phyloP scores from a whole-genome alignment of 2,113 vertebrate genomes.

The Neodontobutis hainanensis region DNA sequence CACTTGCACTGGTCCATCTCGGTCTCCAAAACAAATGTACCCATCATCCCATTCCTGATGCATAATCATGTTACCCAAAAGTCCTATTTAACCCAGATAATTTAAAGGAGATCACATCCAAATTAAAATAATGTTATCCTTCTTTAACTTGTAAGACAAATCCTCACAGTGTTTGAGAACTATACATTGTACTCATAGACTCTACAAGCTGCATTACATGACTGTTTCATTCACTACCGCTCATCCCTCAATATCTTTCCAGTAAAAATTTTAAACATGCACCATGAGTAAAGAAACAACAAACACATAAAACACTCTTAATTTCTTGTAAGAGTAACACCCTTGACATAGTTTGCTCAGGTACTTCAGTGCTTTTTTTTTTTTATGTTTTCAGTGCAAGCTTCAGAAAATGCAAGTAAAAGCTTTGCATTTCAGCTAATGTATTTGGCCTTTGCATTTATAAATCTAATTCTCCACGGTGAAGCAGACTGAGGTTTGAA shows the following conservation, averaged over 20 bases:
- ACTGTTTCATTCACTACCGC: constrained; percentile 63
- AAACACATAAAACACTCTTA: background rate
- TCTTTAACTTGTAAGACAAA: constrained; percentile 22
- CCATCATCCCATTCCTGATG: no score
- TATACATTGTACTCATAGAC: constrained; percentile 32
- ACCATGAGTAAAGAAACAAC: background rate
- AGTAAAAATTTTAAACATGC: constrained; percentile 37
- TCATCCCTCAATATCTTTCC: constrained; percentile 43
- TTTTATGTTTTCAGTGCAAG: constrained; percentile 39
- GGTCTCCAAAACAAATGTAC: no score
- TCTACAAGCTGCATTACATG: constrained; percentile 42
- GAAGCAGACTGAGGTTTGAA: constrained; percentile 38
- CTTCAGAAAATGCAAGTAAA: constrained; percentile 48
- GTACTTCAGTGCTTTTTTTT: constrained; percentile 12
- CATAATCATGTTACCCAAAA: no score
- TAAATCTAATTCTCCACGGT: constrained; percentile 44
- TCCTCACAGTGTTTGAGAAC: constrained; percentile 43
- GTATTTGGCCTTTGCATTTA: constrained; percentile 58
- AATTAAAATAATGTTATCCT: constrained; percentile 56
- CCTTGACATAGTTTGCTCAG: constrained; percentile 14
- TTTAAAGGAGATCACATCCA: constrained; percentile 47
- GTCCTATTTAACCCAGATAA: background rate
- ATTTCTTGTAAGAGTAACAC: constrained; percentile 20
- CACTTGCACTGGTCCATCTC: no score
- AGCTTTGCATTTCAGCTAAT: constrained; percentile 50